Conservation (phyloP, 2,888 invertebrate species). For the Pseudococcus viburni region DNA sequence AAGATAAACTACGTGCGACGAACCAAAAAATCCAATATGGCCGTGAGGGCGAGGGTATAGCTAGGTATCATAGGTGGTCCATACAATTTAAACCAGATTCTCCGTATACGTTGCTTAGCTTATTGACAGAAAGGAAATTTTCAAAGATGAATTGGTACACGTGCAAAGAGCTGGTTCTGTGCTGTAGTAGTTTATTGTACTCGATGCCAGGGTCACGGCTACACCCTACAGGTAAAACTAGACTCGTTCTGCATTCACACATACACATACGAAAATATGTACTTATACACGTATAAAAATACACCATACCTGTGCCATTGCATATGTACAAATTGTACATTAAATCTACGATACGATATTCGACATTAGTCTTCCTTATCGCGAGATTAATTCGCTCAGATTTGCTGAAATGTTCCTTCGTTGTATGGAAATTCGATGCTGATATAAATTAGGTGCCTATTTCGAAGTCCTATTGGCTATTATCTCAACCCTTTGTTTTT, state of each 20-base stretch:
- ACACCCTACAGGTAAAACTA: slow-evolving; percentile 63
- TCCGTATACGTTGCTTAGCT: neutral
- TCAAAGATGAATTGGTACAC: slow-evolving; percentile 64
- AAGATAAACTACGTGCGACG: neutral
- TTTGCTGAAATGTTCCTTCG: neutral
- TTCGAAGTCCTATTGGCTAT: neutral
- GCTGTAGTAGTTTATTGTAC: slow-evolving; percentile 60
- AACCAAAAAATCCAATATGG: slow-evolving; percentile 43
- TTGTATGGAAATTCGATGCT: neutral
- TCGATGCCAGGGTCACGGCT: slow-evolving; percentile 63
- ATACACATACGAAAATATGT: neutral
- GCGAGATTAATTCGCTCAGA: slow-evolving; percentile 11
- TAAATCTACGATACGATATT: neutral
- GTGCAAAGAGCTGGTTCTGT: slow-evolving; percentile 60
- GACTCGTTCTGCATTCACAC: slow-evolving; percentile 58
- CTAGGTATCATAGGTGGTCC: slow-evolving; percentile 59
- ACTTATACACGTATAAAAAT: neutral
- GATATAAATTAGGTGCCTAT: neutral
- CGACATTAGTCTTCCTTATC: neutral
- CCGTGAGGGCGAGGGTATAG: slow-evolving; percentile 30
- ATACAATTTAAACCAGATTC: slow-evolving; percentile 61
- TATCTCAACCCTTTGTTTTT: neutral
- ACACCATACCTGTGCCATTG: neutral
- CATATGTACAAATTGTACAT: neutral
- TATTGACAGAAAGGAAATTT: slow-evolving; percentile 54